phyloP scores from a whole-genome alignment of 2,797 vertebrate genomes.

The Myripristis jacobus region DNA sequence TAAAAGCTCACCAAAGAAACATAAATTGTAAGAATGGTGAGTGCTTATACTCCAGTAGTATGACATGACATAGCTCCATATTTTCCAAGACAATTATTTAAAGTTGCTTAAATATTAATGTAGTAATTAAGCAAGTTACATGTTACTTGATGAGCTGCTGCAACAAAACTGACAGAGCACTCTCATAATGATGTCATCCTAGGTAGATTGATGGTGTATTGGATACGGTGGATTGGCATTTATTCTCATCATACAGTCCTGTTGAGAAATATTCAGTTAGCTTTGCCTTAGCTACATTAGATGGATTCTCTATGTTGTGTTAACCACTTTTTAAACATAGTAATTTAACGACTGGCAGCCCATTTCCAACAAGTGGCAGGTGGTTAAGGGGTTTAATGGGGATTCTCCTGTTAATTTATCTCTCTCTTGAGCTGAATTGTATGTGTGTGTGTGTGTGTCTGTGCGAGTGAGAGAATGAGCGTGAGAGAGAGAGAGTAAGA shows the following conservation, averaged over 20 bases:
- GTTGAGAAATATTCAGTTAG: not conserved
- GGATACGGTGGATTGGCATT: not conserved
- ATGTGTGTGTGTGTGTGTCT: conserved; percentile 17
- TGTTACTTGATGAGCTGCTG: too few species aligned
- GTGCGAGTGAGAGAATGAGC: conserved; percentile 5
- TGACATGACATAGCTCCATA: too few species aligned
- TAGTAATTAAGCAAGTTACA: too few species aligned
- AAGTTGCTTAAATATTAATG: too few species aligned
- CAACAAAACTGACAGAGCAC: too few species aligned
- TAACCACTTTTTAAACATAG: conserved; percentile 3
- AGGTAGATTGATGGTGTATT: not conserved
- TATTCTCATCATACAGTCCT: not conserved
- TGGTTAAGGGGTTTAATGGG: conserved; percentile 43
- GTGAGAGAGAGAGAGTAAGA: conserved; percentile 15
- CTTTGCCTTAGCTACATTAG: not conserved
- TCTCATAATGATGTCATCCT: not conserved
- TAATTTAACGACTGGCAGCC: conserved; percentile 30
- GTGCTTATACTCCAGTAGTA: too few species aligned
- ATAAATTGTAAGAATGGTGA: too few species aligned
- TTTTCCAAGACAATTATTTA: too few species aligned
- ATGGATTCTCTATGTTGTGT: not conserved
- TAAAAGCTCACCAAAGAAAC: too few species aligned
- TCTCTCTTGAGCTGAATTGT: conserved; percentile 34
- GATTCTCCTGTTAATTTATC: conserved; percentile 53
- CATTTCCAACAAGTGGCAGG: conserved; percentile 61